Conservation (phyloP, 2,888 invertebrate species). For the Gymnocheta viridis region DNA sequence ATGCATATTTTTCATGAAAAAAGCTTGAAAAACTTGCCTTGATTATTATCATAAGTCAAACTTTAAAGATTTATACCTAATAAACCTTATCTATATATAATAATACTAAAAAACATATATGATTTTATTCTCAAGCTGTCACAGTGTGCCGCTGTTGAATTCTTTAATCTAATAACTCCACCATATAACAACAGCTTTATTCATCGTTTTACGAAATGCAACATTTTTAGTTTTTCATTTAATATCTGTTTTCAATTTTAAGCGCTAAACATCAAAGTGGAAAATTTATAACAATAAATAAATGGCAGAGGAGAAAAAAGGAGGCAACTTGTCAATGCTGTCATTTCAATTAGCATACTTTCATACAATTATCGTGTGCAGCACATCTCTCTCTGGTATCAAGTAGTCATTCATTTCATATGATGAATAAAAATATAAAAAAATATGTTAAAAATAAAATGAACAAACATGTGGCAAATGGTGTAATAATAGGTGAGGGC, state of each 20-base stretch:
- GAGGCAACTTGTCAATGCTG: slow-evolving; percentile 65
- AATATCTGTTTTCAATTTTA: slow-evolving; percentile 36
- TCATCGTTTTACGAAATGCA: background rate
- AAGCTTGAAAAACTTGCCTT: too few species aligned
- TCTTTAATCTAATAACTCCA: slow-evolving; percentile 3
- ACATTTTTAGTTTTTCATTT: slow-evolving; percentile 18
- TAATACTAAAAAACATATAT: background rate
- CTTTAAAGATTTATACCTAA: background rate
- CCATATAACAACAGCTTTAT: slow-evolving; percentile 28
- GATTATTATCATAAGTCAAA: background rate
- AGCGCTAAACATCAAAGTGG: slow-evolving; percentile 56
- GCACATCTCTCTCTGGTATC: slow-evolving; percentile 43
- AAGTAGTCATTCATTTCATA: slow-evolving; percentile 59
- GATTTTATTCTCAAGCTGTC: background rate
- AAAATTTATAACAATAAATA: slow-evolving; percentile 47
- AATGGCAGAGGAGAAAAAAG: slow-evolving; percentile 33
- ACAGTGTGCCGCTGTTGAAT: background rate
- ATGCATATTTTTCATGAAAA: too few species aligned
- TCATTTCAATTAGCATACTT: slow-evolving; percentile 69
- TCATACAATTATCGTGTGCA: slow-evolving; percentile 62
- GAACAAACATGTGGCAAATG: slow-evolving; percentile 31
- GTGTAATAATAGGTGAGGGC: slow-evolving; percentile 7
- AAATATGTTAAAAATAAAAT: slow-evolving; percentile 19
- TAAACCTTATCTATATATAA: background rate
- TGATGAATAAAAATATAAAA: slow-evolving; percentile 38